phyloP scores from a whole-genome alignment of 2,797 vertebrate genomes.

The Pangasius mekongensis region DNA sequence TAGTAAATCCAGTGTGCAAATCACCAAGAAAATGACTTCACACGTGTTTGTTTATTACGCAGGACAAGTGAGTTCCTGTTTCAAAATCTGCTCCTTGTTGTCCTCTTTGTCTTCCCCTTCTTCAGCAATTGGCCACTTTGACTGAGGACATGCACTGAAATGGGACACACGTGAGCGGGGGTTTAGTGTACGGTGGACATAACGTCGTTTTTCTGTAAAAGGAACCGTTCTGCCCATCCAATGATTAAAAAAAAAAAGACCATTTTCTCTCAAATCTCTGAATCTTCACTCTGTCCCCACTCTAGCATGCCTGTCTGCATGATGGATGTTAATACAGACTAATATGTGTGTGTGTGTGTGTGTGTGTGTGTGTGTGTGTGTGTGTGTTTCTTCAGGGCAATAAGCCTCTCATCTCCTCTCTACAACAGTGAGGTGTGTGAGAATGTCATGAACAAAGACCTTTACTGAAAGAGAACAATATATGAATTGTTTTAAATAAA shows the following conservation, averaged over 20 bases:
- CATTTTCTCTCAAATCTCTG: background rate
- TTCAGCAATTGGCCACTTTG: background rate
- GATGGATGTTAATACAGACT: constrained; percentile 11
- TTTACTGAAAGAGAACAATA: background rate
- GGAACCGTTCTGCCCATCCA: background rate
- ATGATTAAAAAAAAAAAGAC: too few relatives aligned
- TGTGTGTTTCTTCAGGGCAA: constrained; percentile 2
- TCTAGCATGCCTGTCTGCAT: constrained; percentile 15
- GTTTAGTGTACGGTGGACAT: background rate
- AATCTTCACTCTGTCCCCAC: background rate
- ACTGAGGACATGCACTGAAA: background rate
- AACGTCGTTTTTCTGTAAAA: background rate
- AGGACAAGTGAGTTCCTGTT: background rate
- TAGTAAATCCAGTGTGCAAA: background rate
- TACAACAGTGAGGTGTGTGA: background rate
- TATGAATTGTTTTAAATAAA: constrained; percentile 17
- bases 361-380: background rate
- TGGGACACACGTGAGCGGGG: background rate
- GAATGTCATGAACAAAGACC: constrained; percentile 7
- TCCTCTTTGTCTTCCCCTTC: background rate
- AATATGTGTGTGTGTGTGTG: background rate
- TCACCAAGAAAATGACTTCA: background rate
- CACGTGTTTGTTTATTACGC: background rate
- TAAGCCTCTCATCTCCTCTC: background rate
- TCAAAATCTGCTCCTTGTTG: background rate